phyloP scores from a whole-genome alignment of 2,888 invertebrate genomes.

The Volucella bombylans region DNA sequence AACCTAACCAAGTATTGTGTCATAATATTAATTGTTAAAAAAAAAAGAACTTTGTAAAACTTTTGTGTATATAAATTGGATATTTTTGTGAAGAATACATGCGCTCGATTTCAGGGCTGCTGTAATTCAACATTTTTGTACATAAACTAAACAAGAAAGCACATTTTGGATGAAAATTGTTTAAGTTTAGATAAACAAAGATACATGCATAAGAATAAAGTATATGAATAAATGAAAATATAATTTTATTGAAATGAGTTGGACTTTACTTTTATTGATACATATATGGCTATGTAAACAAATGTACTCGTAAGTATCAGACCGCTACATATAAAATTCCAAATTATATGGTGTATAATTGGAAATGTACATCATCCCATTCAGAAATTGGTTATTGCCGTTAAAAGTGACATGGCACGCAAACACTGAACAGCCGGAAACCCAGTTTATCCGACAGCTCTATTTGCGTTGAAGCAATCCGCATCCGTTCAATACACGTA shows the following conservation, averaged over 20 bases:
- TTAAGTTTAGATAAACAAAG: conserved; percentile 52
- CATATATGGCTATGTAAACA: too few relatives aligned
- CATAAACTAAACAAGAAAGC: conserved; percentile 39
- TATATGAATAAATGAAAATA: conserved; percentile 54
- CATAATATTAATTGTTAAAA: conserved; percentile 53
- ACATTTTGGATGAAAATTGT: conserved; percentile 54
- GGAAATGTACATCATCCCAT: too few relatives aligned
- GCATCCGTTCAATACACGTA: too few relatives aligned
- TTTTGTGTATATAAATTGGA: conserved; percentile 62
- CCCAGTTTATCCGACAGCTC: accelerated
- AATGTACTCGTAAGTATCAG: too few relatives aligned
- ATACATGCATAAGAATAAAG: conserved; percentile 29
- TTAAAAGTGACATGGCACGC: too few relatives aligned
- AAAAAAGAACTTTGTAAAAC: conserved; percentile 43
- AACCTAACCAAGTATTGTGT: conserved; percentile 55
- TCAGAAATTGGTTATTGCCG: too few relatives aligned
- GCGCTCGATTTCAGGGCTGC: not conserved
- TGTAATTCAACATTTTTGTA: conserved; percentile 50
- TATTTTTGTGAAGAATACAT: conserved; percentile 27
- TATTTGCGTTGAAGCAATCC: too few relatives aligned
- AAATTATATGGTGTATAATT: too few relatives aligned
- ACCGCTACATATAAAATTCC: too few relatives aligned
- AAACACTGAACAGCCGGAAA: too few relatives aligned
- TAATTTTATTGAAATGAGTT: conserved; percentile 48
- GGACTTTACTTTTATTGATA: too few relatives aligned